Conservation (phyloP, 2,888 invertebrate species). For the Encarsia formosa region DNA sequence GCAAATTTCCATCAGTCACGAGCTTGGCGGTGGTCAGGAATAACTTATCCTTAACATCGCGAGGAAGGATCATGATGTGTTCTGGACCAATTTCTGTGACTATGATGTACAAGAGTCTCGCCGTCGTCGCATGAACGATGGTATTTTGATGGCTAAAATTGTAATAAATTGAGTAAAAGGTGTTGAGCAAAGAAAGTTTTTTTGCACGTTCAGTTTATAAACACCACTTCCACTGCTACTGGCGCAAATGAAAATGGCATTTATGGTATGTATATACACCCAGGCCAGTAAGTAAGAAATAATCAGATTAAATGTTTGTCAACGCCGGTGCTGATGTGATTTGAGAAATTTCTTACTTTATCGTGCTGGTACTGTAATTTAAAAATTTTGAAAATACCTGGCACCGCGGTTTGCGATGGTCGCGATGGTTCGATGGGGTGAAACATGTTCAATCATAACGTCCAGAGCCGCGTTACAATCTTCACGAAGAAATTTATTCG, state of each 20-base stretch:
- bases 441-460: constrained; percentile 74
- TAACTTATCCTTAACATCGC: constrained; percentile 76
- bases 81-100: constrained; percentile 72
- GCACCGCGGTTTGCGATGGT: constrained; percentile 69
- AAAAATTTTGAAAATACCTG: too few relatives aligned
- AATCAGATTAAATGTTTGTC: too few relatives aligned
- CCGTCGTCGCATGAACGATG: constrained; percentile 78
- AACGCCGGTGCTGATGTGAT: too few relatives aligned
- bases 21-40: constrained; percentile 78
- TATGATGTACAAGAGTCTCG: constrained; percentile 69
- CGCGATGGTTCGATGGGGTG: constrained; percentile 63
- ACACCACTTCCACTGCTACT: too few relatives aligned
- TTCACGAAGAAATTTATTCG: constrained; percentile 85
- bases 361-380: too few relatives aligned
- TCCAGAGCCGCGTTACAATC: constrained; percentile 83
- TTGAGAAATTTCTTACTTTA: too few relatives aligned
- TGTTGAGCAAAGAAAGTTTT: background rate
- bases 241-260: too few relatives aligned
- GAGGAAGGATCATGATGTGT: constrained; percentile 66
- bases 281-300: too few relatives aligned
- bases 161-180: background rate
- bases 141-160: constrained; percentile 73
- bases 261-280: too few relatives aligned
- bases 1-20: constrained; percentile 79
- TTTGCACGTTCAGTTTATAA: too few relatives aligned